Evolutionary conservation across 1,140 invertebrate genomes (phyloP).

Genomic region (Bombus ignitus): DNA sequence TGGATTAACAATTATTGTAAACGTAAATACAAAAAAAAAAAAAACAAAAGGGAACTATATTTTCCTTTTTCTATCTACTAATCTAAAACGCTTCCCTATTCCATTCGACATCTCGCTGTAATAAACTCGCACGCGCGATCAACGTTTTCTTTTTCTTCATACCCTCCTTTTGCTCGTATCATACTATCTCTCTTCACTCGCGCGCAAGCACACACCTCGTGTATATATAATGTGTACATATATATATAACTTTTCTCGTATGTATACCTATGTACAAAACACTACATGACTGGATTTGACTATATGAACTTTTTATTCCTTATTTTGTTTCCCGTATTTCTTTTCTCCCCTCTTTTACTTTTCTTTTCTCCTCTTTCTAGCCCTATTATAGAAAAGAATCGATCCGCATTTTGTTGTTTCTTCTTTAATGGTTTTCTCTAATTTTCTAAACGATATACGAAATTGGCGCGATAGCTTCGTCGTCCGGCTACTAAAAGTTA

Average conservation of each 20-base stretch:
- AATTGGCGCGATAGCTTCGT: conserved; percentile 41
- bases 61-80: conserved; percentile 6
- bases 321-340: conserved; percentile 56
- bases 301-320: conserved; percentile 70
- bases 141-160: neutral
- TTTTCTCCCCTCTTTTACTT: conserved; percentile 13
- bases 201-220: conserved; percentile 43
- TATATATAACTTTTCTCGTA: conserved; percentile 63
- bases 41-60: conserved; percentile 1
- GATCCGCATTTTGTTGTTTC: conserved; percentile 38
- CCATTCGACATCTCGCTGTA: conserved; percentile 17
- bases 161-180: conserved; percentile 8
- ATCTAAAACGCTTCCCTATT: conserved; percentile 20
- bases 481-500: conserved; percentile 70
- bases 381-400: conserved; percentile 1
- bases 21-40: conserved; percentile 25
- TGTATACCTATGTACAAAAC: conserved; percentile 76
- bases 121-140: conserved; percentile 37
- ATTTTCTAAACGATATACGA: neutral
- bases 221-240: conserved; percentile 67
- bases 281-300: conserved; percentile 82
- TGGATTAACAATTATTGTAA: conserved; percentile 46
- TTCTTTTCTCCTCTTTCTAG: conserved; percentile 46
- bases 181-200: conserved; percentile 19
- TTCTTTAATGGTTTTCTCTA: neutral